These are phyloP conservation scores for Drosophila sulfurigaster DNA, from an alignment of 1,140 invertebrate genomes.

Conservation along the genomic window DNA sequence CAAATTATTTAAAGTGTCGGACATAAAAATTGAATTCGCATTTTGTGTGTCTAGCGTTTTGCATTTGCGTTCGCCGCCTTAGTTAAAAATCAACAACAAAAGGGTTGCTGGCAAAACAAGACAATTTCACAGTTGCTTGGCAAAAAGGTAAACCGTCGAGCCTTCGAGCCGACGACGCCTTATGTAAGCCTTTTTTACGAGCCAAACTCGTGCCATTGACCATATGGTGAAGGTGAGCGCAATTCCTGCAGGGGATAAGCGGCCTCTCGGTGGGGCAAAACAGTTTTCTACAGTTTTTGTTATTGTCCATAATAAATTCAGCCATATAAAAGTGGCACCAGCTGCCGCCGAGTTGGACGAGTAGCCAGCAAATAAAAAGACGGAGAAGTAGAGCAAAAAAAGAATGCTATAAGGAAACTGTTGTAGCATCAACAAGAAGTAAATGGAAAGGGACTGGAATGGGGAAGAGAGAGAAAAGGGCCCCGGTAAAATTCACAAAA, in stretches of 20 bases:
- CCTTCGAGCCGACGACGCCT: slow-evolving; percentile 27
- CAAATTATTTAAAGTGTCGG: slow-evolving; percentile 76
- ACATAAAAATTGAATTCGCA: slow-evolving; percentile 77
- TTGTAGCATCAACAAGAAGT: slow-evolving; percentile 49
- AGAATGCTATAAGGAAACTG: slow-evolving; percentile 57
- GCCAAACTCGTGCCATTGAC: slow-evolving; percentile 77
- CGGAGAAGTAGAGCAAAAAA: background rate
- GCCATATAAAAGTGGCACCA: slow-evolving; percentile 80
- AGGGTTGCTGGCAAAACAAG: slow-evolving; percentile 73
- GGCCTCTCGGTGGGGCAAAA: slow-evolving; percentile 36
- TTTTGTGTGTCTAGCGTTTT: slow-evolving; percentile 28
- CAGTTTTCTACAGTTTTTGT: slow-evolving; percentile 64
- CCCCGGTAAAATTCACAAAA: slow-evolving; percentile 78
- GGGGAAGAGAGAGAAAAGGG: slow-evolving; percentile 39
- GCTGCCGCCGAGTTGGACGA: slow-evolving; percentile 53
- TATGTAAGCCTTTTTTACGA: slow-evolving; percentile 80
- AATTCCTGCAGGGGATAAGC: slow-evolving; percentile 57
- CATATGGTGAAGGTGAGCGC: slow-evolving; percentile 74
- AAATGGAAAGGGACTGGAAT: slow-evolving; percentile 14
- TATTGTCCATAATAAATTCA: slow-evolving; percentile 80
- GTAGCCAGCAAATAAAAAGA: slow-evolving; percentile 61
- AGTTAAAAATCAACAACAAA: slow-evolving; percentile 68
- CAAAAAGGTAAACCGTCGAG: slow-evolving; percentile 67
- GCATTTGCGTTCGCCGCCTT: slow-evolving; percentile 45
- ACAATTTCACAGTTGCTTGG: slow-evolving; percentile 81